Base-by-base conservation (phyloP, 2,888 invertebrate species). In the Campoplex nolae region DNA sequence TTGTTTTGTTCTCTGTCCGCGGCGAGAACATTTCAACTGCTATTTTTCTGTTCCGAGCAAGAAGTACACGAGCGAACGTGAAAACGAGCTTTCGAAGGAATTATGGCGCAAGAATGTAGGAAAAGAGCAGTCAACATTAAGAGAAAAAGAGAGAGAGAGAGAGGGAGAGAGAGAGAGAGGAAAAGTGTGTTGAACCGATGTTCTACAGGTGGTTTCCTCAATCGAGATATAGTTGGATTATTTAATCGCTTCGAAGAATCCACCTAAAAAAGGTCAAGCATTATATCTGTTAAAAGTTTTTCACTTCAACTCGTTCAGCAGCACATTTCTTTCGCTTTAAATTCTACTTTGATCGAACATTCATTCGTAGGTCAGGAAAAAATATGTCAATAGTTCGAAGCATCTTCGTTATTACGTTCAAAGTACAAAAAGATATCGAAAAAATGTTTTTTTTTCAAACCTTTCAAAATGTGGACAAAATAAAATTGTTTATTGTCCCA, bases 141-240 rank as follows among this genome's bases (percentile, higher is more conserved):
- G 38, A n/a, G 51, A 23, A 38, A 56, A 35, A 75, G 45, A 42
- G 48, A 18, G 54, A 45, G 67, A 56, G 32, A 51, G 67, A 71
- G 45, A 38, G 45, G 68, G 48, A 62, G 45, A 23, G 32, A 38
- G n/a, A 18, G 23, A n/a, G 62, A n/a, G 28, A 62, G 35, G n/a
- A 7, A n/a, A 16, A 18, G 51, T 51, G 51, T 51, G 18, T 32
- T 48, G 70, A 83, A 77, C 80, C 71, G 77, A 86, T 78, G 65
- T 70, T 77, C 86, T 82, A 87, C 86, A 87, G 86, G 86, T 87
- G 86, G 86, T 84, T 74, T 32, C 58, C 68, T 78, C 73, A 62
- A 81, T 84, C 70, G 81, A 48, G 77, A 78, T 78, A 28, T 81
- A 74, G 77, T 87, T 81, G 77, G 74, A 74, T 84, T 82, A 84